phyloP scores from a whole-genome alignment of 2,888 invertebrate species.

The Diploptera punctata region DNA sequence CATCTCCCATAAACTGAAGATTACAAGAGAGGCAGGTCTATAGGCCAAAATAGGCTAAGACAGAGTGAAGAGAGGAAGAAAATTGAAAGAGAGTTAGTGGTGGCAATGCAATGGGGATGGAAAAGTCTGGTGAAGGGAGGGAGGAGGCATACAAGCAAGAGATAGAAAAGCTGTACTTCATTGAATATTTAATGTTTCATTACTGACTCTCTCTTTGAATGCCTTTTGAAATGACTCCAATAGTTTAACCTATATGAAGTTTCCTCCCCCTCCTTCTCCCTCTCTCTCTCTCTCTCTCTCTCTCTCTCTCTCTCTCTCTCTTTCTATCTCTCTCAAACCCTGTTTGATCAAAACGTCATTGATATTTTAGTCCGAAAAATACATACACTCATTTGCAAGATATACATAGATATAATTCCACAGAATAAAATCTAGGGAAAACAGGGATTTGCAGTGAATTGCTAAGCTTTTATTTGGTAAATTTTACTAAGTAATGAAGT shows the following conservation, averaged over 20 bases:
- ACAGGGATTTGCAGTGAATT: too few species aligned
- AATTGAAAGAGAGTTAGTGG: constrained; percentile 33
- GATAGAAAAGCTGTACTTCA: constrained; percentile 42
- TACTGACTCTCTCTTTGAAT: constrained; percentile 42
- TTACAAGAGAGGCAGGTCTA: constrained; percentile 15
- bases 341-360: constrained; percentile 43
- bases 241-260: constrained; percentile 38
- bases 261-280: constrained; percentile 5
- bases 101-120: too few species aligned
- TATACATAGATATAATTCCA: constrained; percentile 1
- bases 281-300: background rate
- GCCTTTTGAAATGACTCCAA: constrained; percentile 42
- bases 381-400: constrained; percentile 36
- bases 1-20: constrained; percentile 30
- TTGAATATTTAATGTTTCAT: constrained; percentile 45
- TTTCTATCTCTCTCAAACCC: constrained; percentile 10
- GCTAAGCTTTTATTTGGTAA: too few species aligned
- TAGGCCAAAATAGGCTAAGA: constrained; percentile 33
- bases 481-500: too few species aligned
- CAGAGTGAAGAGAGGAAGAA: too few species aligned
- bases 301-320: constrained; percentile 7
- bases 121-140: constrained; percentile 38
- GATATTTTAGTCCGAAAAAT: constrained; percentile 35
- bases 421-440: background rate
- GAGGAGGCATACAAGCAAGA: constrained; percentile 33